A percentile compares a stretch with the other conserved stretches of the same genome.
Evolutionary conservation across 2,888 invertebrate genomes (phyloP).

Genomic region (Lepidonotus clava): DNA sequence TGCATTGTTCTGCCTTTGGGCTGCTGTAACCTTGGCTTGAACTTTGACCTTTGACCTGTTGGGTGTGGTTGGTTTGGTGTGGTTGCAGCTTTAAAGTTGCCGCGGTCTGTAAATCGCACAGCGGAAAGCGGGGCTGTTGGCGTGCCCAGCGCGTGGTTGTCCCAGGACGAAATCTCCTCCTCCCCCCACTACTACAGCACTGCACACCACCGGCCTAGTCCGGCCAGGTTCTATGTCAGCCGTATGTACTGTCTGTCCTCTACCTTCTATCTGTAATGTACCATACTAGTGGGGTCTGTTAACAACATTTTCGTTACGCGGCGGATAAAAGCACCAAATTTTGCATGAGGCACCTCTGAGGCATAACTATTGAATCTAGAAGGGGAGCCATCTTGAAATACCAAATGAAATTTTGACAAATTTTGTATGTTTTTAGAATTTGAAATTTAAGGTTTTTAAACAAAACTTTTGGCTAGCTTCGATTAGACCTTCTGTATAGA

Average conservation of each 20-base stretch:
- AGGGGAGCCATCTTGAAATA: too few relatives aligned
- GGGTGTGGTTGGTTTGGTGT: slow-evolving; percentile 50
- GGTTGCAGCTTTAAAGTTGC: slow-evolving; percentile 44
- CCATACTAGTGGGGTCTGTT: too few relatives aligned
- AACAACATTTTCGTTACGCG: too few relatives aligned
- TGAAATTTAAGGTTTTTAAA: too few relatives aligned
- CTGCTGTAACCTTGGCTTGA: slow-evolving; percentile 19
- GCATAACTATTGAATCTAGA: too few relatives aligned
- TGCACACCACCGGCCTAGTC: slow-evolving; percentile 7
- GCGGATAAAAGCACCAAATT: too few relatives aligned
- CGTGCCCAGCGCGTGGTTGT: not conserved
- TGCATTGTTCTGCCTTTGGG: not conserved
- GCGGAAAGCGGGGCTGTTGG: not conserved
- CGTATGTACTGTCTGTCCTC: slow-evolving; percentile 40
- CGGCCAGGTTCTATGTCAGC: slow-evolving; percentile 49
- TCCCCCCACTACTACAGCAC: slow-evolving; percentile 46
- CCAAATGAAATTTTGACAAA: too few relatives aligned
- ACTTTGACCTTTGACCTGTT: slow-evolving; percentile 22
- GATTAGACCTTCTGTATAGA: too few relatives aligned
- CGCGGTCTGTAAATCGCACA: not conserved
- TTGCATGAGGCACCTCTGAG: too few relatives aligned
- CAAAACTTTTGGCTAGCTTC: too few relatives aligned
- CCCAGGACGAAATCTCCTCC: slow-evolving; percentile 35
- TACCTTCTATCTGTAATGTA: too few relatives aligned
- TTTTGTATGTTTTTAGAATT: too few relatives aligned